Evolutionary conservation across 2,113 vertebrate genomes (phyloP).

Genomic region (Gymnorhina tibicen): DNA sequence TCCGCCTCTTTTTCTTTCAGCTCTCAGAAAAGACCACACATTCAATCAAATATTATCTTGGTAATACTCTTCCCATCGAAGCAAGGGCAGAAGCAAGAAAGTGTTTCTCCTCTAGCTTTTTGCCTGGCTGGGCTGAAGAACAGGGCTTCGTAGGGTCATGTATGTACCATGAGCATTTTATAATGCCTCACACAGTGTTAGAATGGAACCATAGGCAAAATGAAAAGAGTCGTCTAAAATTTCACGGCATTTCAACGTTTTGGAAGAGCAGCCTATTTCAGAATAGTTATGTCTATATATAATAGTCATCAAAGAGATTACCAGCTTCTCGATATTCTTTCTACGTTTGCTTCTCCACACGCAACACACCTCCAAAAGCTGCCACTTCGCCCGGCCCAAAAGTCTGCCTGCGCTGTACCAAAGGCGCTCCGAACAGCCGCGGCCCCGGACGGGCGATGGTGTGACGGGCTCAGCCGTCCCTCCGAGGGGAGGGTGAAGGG

Average conservation of each 20-base stretch:
- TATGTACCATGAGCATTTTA: fast-evolving
- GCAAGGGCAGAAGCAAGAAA: neutral
- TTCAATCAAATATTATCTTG: neutral
- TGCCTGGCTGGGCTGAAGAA: neutral
- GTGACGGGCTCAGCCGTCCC: fast-evolving
- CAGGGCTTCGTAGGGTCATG: fast-evolving
- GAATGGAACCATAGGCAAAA: fast-evolving
- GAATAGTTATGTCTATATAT: neutral
- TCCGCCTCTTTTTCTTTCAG: neutral
- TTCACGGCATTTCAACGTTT: neutral
- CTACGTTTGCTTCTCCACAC: fast-evolving
- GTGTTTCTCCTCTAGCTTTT: no score
- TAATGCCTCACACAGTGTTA: fast-evolving
- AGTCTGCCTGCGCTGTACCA: fast-evolving
- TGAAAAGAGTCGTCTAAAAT: neutral
- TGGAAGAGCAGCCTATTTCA: neutral
- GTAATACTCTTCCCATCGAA: neutral
- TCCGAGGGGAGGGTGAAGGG: no score
- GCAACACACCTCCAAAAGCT: fast-evolving
- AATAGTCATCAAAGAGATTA: neutral
- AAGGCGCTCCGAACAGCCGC: fast-evolving
- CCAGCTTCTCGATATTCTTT: no score
- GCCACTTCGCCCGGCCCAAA: fast-evolving
- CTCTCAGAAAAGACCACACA: neutral
- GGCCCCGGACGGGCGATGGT: no score